A percentile compares a stretch with the other conserved stretches of the same genome.
phyloP scores from a whole-genome alignment of 2,797 vertebrate species.

The Orientallactaga sibirica region DNA sequence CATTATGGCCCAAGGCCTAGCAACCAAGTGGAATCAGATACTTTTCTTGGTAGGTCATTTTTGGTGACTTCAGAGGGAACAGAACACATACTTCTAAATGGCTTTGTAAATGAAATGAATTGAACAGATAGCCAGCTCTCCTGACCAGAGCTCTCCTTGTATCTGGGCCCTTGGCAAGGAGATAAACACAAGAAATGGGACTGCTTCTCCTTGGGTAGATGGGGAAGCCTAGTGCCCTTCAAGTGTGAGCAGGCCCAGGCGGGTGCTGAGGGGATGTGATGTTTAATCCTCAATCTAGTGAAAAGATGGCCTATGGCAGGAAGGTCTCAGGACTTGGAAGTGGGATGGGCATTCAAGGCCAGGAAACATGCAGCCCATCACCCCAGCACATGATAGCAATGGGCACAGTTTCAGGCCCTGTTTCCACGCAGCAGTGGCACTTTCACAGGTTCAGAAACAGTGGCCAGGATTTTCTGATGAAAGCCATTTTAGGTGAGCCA shows the following conservation, averaged over 20 bases:
- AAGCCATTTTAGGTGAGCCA: fast-evolving
- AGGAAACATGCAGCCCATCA: not conserved
- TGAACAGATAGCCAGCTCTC: fast-evolving
- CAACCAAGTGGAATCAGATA: not conserved
- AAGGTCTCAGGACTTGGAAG: not conserved
- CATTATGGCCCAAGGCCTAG: not conserved
- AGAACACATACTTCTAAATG: not conserved
- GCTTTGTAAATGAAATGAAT: not conserved
- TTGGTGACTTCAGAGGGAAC: not conserved
- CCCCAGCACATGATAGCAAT: fast-evolving
- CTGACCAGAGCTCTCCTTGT: too few relatives aligned
- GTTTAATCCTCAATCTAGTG: not conserved
- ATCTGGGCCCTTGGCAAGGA: not conserved
- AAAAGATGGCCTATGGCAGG: not conserved
- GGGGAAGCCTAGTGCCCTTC: too few relatives aligned
- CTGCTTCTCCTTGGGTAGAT: too few relatives aligned
- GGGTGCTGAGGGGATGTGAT: fast-evolving
- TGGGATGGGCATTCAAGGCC: not conserved
- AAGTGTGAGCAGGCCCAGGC: fast-evolving
- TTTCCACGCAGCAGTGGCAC: fast-evolving
- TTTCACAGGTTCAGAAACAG: not conserved
- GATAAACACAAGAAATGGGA: not conserved
- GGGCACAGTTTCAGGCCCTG: not conserved
- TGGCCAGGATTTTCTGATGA: not conserved
- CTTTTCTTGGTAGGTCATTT: not conserved